Percentiles rank a stretch among this genome's conserved stretches.
Conservation (phyloP, 2,113 vertebrate genomes). For the Tetraodon nigroviridis region DNA sequence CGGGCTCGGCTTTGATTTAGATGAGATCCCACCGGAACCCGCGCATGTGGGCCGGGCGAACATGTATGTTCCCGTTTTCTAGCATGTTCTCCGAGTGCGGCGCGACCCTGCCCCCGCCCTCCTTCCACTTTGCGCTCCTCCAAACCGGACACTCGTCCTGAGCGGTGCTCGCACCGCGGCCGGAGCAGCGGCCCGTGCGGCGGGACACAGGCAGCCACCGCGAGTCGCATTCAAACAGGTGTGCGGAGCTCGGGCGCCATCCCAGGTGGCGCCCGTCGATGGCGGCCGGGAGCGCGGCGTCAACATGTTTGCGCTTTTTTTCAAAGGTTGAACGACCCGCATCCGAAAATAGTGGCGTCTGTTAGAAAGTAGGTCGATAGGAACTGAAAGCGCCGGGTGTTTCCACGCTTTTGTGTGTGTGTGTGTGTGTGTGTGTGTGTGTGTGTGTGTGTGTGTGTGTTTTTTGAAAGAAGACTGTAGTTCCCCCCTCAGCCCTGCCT, state of each 20-base stretch:
- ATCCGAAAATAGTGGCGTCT: conserved; percentile 57
- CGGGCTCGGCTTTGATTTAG: not conserved
- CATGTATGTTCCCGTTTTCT: too few relatives aligned
- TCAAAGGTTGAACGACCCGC: conserved; percentile 39
- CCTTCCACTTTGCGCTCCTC: conserved; percentile 28
- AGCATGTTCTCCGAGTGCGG: not conserved
- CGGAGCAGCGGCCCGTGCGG: conserved; percentile 15
- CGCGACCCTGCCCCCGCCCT: conserved; percentile 27
- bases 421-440: too few relatives aligned
- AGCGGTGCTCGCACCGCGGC: conserved; percentile 13
- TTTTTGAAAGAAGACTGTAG: conserved; percentile 60
- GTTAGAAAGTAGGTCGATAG: conserved; percentile 63
- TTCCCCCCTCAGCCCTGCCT: conserved; percentile 11
- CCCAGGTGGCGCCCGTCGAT: conserved; percentile 62
- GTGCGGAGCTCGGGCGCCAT: conserved; percentile 63
- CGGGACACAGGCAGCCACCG: conserved; percentile 32
- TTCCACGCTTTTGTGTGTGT: conserved; percentile 57
- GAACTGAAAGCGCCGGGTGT: conserved; percentile 56
- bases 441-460: too few relatives aligned
- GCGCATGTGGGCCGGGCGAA: too few relatives aligned
- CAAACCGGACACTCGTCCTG: conserved; percentile 48
- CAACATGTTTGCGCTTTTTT: conserved; percentile 36
- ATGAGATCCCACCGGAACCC: too few relatives aligned
- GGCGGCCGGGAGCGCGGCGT: conserved; percentile 30
- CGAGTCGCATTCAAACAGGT: conserved; percentile 78